phyloP scores from a whole-genome alignment of 1,140 invertebrate species.

The Eubasilissa regina region DNA sequence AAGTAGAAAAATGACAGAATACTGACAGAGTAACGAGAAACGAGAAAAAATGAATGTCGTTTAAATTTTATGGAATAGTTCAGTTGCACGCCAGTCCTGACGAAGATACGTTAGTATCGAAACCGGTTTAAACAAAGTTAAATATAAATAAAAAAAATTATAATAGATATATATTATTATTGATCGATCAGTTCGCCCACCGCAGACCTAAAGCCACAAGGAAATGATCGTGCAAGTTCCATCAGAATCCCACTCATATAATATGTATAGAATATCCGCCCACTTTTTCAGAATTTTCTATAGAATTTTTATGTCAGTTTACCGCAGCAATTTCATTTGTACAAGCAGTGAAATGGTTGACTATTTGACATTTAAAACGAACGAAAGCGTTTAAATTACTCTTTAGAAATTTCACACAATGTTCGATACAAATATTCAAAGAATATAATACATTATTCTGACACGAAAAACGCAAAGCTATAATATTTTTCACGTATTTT shows the following conservation, averaged over 20 bases:
- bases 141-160: too few relatives aligned
- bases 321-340: constrained; percentile 17
- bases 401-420: constrained; percentile 5
- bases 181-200: neutral
- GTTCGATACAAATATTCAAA: neutral
- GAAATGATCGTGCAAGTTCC: neutral
- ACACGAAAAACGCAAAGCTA: too few relatives aligned
- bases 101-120: too few relatives aligned
- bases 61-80: too few relatives aligned
- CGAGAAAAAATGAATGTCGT: too few relatives aligned
- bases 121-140: too few relatives aligned
- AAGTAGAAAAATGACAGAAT: too few relatives aligned
- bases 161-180: too few relatives aligned
- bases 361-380: constrained; percentile 22
- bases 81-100: too few relatives aligned
- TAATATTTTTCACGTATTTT: too few relatives aligned
- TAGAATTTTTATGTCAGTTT: neutral
- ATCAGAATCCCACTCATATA: neutral
- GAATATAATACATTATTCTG: too few relatives aligned
- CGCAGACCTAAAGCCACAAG: neutral
- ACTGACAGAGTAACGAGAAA: too few relatives aligned
- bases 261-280: neutral
- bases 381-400: neutral
- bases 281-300: neutral
- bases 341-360: constrained; percentile 1